Evolutionary conservation across 1,140 invertebrate genomes (phyloP).

Genomic region (Drosophila neocordata): DNA sequence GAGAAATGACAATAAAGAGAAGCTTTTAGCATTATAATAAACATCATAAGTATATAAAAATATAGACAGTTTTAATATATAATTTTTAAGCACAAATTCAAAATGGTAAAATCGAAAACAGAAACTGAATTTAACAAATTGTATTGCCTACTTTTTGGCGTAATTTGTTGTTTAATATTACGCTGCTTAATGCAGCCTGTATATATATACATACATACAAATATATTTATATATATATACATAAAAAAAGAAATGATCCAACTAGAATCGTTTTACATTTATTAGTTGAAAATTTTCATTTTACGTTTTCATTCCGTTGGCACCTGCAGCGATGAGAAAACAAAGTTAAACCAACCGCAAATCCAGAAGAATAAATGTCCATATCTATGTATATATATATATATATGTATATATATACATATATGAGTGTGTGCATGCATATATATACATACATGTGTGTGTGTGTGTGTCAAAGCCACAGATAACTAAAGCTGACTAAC

Average conservation of each 20-base stretch:
- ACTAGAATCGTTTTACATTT: background rate
- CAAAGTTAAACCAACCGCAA: slow-evolving; percentile 36
- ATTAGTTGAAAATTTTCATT: background rate
- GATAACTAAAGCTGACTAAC: slow-evolving; percentile 56
- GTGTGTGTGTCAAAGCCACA: slow-evolving; percentile 44
- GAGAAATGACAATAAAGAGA: too few species aligned
- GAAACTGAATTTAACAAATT: background rate
- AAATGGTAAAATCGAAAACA: too few species aligned
- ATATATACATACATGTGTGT: background rate
- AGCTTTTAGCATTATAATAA: too few species aligned
- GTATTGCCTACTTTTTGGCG: slow-evolving; percentile 7
- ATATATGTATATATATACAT: slow-evolving; percentile 3
- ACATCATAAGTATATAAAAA: too few species aligned
- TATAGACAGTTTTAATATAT: too few species aligned
- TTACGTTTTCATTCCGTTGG: background rate
- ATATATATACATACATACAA: too few species aligned
- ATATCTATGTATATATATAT: slow-evolving; percentile 4
- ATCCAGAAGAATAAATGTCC: slow-evolving; percentile 25
- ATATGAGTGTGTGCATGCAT: background rate
- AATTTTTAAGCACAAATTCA: too few species aligned
- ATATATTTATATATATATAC: too few species aligned
- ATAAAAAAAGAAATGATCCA: background rate
- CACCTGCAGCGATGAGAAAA: slow-evolving; percentile 25
- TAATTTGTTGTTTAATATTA: too few species aligned
- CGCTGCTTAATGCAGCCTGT: too few species aligned